Conservation (phyloP, 2,888 invertebrate species). For the Eupithecia subumbrata region DNA sequence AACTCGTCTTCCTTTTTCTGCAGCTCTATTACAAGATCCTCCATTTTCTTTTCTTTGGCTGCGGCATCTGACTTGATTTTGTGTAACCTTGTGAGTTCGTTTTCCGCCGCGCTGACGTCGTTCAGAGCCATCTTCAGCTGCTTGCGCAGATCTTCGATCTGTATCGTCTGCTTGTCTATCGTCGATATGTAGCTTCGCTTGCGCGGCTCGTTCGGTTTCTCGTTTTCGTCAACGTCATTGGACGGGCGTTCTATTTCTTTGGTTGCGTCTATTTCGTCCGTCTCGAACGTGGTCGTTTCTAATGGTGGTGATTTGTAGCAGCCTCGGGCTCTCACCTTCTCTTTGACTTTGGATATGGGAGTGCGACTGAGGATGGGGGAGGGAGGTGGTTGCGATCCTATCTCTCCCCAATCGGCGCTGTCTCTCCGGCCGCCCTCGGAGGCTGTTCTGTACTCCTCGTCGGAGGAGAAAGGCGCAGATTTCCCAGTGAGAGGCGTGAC, state of each 20-base stretch:
- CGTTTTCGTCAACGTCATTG: slow-evolving; percentile 75
- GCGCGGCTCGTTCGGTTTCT: slow-evolving; percentile 76
- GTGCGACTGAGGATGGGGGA: slow-evolving; percentile 85
- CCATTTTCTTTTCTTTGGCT: slow-evolving; percentile 89
- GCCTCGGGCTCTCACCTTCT: slow-evolving; percentile 82
- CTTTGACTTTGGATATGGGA: slow-evolving; percentile 82
- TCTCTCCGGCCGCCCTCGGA: slow-evolving; percentile 92
- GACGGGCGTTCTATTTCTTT: slow-evolving; percentile 73
- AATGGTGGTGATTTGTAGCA: slow-evolving; percentile 81
- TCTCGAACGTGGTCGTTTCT: slow-evolving; percentile 83
- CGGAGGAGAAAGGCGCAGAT: slow-evolving; percentile 91
- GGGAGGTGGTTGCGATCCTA: slow-evolving; percentile 78
- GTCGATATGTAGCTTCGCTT: slow-evolving; percentile 82
- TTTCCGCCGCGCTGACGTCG: slow-evolving; percentile 87
- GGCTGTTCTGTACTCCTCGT: slow-evolving; percentile 94
- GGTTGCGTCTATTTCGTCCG: slow-evolving; percentile 81
- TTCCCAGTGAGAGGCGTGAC: slow-evolving; percentile 86
- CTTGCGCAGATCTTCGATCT: slow-evolving; percentile 88
- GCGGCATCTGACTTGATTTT: slow-evolving; percentile 88
- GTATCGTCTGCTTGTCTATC: slow-evolving; percentile 86
- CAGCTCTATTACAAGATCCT: slow-evolving; percentile 89
- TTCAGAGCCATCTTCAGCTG: slow-evolving; percentile 86
- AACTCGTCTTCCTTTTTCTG: slow-evolving; percentile 91
- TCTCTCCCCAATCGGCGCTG: slow-evolving; percentile 92
- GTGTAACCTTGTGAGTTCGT: slow-evolving; percentile 88